These are phyloP conservation scores for Synanthedon vespiformis DNA, from an alignment of 2,888 invertebrate species.

Conservation along the genomic window DNA sequence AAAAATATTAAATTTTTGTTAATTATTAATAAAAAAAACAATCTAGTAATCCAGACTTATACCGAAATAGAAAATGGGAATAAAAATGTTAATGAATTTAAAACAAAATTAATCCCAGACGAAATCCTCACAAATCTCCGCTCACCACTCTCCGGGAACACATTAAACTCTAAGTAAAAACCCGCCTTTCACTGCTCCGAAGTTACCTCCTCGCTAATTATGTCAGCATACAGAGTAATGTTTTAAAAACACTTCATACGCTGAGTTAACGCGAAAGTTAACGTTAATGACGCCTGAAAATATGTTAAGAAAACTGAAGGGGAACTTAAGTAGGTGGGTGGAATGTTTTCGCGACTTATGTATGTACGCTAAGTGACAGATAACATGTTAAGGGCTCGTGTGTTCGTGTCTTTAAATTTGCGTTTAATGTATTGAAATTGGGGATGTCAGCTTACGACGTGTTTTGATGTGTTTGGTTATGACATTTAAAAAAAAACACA, in stretches of 20 bases:
- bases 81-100: slow-evolving; percentile 4
- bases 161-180: slow-evolving; percentile 26
- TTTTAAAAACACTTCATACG: slow-evolving; percentile 54
- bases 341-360: slow-evolving; percentile 16
- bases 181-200: slow-evolving; percentile 33
- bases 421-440: slow-evolving; percentile 27
- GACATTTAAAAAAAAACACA: too few species aligned
- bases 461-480: too few species aligned
- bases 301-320: slow-evolving; percentile 18
- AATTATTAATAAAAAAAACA: too few species aligned
- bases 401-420: slow-evolving; percentile 3
- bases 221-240: slow-evolving; percentile 38
- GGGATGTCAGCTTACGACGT: not conserved
- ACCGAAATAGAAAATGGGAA: too few species aligned
- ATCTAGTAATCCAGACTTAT: too few species aligned
- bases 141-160: slow-evolving; percentile 16
- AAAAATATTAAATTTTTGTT: too few species aligned
- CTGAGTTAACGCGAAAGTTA: slow-evolving; percentile 35
- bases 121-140: slow-evolving; percentile 12
- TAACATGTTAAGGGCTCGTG: not conserved
- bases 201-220: slow-evolving; percentile 34
- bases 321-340: slow-evolving; percentile 19
- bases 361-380: slow-evolving; percentile 7
- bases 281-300: slow-evolving; percentile 32
- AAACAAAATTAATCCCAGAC: slow-evolving; percentile 8